Conservation (phyloP, 2,888 invertebrate species). For the Drosophila emarginata region DNA sequence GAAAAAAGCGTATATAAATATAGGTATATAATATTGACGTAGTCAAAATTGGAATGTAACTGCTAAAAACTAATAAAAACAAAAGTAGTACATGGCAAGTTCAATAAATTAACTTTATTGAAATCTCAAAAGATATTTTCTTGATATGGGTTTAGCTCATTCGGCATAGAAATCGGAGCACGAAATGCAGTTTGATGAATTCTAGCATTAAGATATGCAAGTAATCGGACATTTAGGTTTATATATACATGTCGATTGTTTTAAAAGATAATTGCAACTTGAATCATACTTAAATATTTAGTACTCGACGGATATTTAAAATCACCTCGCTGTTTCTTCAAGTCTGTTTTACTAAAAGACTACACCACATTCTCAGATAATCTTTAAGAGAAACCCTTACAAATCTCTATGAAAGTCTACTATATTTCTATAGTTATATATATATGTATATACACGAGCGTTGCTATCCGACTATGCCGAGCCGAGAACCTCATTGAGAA, state of each 20-base stretch:
- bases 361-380: constrained; percentile 41
- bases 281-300: not conserved
- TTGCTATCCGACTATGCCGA: constrained; percentile 67
- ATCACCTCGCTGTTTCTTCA: not conserved
- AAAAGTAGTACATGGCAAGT: not conserved
- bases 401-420: constrained; percentile 42
- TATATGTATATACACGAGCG: constrained; percentile 61
- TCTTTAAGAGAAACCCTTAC: constrained; percentile 45
- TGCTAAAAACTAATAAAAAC: not conserved
- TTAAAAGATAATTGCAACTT: constrained; percentile 4
- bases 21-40: not conserved
- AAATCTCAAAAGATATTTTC: too few relatives aligned
- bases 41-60: not conserved
- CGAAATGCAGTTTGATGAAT: too few relatives aligned
- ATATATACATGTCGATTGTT: not conserved
- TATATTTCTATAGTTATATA: constrained; percentile 28
- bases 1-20: constrained; percentile 45
- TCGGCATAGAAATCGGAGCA: too few relatives aligned
- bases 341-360: constrained; percentile 31
- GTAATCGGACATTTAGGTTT: too few relatives aligned
- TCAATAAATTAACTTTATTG: too few relatives aligned
- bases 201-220: too few relatives aligned
- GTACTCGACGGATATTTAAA: constrained; percentile 8
- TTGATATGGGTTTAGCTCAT: too few relatives aligned
- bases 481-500: constrained; percentile 80